These are phyloP conservation scores for Dromaius novaehollandiae DNA, from an alignment of 2,113 vertebrate genomes.

Conservation along the genomic window DNA sequence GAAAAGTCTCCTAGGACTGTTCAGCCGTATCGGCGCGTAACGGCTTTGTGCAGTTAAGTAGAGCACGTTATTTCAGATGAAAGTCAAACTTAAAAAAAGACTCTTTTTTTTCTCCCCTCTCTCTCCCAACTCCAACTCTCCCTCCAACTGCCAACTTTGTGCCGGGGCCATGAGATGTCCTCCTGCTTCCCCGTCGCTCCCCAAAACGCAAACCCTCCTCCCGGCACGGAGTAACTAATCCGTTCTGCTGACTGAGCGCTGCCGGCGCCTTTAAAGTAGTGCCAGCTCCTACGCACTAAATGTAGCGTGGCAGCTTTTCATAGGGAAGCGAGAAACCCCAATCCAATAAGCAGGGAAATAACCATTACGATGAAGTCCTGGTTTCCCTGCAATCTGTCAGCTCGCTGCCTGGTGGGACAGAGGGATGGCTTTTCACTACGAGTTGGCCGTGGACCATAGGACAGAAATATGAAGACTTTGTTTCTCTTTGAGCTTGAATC, in stretches of 20 bases:
- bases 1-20: background rate
- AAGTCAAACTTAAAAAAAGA: background rate
- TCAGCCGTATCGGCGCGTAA: rapidly evolving
- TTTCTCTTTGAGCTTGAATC: background rate
- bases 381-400: slow-evolving; percentile 18
- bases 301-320: slow-evolving; percentile 49
- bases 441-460: background rate
- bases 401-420: background rate
- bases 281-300: slow-evolving; percentile 30
- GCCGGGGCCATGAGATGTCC: rapidly evolving
- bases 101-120: background rate
- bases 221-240: slow-evolving; percentile 9
- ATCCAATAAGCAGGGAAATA: slow-evolving; percentile 65
- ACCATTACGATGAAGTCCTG: slow-evolving; percentile 34
- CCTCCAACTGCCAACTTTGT: background rate
- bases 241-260: slow-evolving; percentile 57
- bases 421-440: slow-evolving; percentile 4
- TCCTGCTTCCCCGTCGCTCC: background rate
- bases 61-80: background rate
- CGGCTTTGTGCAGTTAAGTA: background rate
- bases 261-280: slow-evolving; percentile 54
- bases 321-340: slow-evolving; percentile 45
- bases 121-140: background rate
- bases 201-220: background rate
- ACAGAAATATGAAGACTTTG: slow-evolving; percentile 10